A percentile compares a stretch with the other conserved stretches of the same genome.
phyloP scores from a whole-genome alignment of 2,113 vertebrate species.

The Carlito syrichta region DNA sequence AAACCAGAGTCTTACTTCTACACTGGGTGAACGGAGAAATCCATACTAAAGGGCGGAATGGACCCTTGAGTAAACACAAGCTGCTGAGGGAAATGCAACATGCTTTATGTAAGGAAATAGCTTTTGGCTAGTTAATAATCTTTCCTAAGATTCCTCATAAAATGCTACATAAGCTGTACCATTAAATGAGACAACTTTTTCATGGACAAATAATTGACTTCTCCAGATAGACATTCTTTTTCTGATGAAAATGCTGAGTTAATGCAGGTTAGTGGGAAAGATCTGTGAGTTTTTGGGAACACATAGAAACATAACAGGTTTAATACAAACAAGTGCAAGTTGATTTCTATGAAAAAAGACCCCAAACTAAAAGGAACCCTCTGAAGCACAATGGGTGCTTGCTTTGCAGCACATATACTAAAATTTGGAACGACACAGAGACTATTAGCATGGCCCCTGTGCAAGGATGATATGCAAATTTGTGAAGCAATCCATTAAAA shows the following conservation, averaged over 20 bases:
- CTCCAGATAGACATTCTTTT: background rate
- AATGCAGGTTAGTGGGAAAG: background rate
- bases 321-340: background rate
- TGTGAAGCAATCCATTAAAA: too few species aligned
- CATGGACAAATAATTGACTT: background rate
- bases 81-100: background rate
- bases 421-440: too few species aligned
- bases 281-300: background rate
- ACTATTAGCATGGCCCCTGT: too few species aligned
- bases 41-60: background rate
- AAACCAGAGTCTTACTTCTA: background rate
- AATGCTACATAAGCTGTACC: background rate
- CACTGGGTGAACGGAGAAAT: background rate
- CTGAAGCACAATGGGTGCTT: background rate
- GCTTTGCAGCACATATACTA: too few species aligned
- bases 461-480: too few species aligned
- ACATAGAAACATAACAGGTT: background rate
- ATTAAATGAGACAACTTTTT: background rate
- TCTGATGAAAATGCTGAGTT: conserved; percentile 15
- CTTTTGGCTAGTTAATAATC: background rate
- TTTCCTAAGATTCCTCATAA: background rate
- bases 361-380: background rate
- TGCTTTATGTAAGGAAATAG: background rate
- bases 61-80: background rate
- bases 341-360: background rate